Base-by-base conservation (phyloP, 1,140 invertebrate species). In the Bombus picipes region DNA sequence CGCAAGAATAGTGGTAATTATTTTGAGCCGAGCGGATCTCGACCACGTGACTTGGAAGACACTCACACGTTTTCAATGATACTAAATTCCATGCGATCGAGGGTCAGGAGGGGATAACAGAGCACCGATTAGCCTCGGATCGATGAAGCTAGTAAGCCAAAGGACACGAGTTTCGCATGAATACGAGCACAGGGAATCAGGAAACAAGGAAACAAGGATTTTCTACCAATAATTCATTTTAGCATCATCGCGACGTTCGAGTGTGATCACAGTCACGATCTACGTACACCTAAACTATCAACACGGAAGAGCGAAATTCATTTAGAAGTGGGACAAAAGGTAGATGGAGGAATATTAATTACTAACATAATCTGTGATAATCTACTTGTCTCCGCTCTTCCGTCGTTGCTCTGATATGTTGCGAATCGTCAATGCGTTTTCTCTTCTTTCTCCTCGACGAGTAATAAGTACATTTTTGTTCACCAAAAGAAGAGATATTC, bases 1-100 rank as follows among this genome's bases (percentile, higher is more conserved):
- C 92, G 90, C 94, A 94, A 94, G 90, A 94, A 91, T 93, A 94
- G 86, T 92, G 79, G 85, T 89, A 90, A 82, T 70, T 39, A 83
- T 86, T 68, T 22, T 68, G 85, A 83, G 85, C 88, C 91, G 88
- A 91, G 83, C 80, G 87, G 85, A 80, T 90, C 78, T 87, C 92
- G 89, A 89, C 79, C 89, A 65, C 83, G 85, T 88, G 91, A 89
- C 84, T 72, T 84, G 87, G 65, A 90, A 86, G 88, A 91, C 92
- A 85, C 91, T 91, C 88, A 80, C 83, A 83, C 87, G 84, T 41
- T 75, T 62, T 25, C 74, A 68, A 87, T 62, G 85, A 89, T 77
- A 62, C 88, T 81, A 53, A 90, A 81, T 73, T 32, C 22, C 73
- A 43, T 73, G 62, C 34, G 80, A 82, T 57, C 73, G 22, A 65